Percentiles rank a stretch among this genome's conserved stretches.
phyloP scores from a whole-genome alignment of 2,888 invertebrate genomes.

The Mythimna vitellina region DNA sequence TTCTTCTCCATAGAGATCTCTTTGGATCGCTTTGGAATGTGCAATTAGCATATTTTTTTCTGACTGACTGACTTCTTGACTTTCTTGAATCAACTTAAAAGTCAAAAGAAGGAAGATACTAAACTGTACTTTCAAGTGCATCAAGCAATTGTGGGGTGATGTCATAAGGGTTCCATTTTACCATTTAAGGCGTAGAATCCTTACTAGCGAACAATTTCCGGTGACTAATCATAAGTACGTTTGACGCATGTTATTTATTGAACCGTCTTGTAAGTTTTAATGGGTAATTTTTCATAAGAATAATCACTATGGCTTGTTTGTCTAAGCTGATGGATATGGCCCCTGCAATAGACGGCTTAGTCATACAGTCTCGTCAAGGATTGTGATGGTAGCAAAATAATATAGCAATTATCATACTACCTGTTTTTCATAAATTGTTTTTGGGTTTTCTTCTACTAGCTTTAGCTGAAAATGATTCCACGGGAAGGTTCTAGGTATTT shows the following conservation, averaged over 20 bases:
- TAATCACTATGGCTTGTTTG: background rate
- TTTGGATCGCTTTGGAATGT: too few species aligned
- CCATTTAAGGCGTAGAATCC: conserved; percentile 63
- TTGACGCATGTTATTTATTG: conserved; percentile 61
- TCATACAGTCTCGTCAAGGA: too few species aligned
- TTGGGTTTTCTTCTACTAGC: too few species aligned
- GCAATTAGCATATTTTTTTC: too few species aligned
- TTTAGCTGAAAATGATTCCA: too few species aligned
- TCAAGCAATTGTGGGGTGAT: conserved; percentile 54
- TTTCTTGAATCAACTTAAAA: background rate
- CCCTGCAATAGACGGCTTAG: background rate
- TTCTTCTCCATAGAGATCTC: too few species aligned
- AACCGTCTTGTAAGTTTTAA: conserved; percentile 39
- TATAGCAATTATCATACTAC: too few species aligned
- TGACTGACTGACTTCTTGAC: too few species aligned
- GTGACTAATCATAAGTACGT: conserved; percentile 63
- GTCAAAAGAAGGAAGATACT: conserved; percentile 7
- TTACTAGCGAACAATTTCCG: conserved; percentile 63
- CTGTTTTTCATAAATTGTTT: too few species aligned
- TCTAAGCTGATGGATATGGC: background rate
- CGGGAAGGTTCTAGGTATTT: too few species aligned
- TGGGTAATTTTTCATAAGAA: conserved; percentile 15
- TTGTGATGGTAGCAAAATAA: too few species aligned
- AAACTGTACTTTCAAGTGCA: conserved; percentile 29
- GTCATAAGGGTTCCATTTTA: conserved; percentile 64